These are phyloP conservation scores for Bergia sp. DNA, from an alignment of 92 coral and sea anemone species.

Conservation along the genomic window DNA sequence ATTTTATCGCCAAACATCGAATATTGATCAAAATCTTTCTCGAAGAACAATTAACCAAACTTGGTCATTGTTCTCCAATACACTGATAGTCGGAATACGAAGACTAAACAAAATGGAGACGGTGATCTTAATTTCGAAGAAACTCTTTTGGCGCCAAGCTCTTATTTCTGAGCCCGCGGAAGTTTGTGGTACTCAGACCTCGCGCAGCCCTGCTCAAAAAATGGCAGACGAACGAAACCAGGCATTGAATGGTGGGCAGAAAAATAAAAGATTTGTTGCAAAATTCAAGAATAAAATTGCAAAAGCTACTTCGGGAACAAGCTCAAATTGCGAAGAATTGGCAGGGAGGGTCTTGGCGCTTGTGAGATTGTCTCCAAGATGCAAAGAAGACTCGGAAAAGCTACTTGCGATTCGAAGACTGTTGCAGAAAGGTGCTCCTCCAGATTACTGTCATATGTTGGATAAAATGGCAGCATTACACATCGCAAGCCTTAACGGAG, in stretches of 20 bases:
- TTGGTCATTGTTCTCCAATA: neutral
- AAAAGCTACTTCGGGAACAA: constrained; percentile 48
- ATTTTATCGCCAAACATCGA: constrained; percentile 29
- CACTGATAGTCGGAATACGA: neutral
- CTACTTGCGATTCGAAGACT: constrained; percentile 42
- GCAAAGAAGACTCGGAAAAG: constrained; percentile 52
- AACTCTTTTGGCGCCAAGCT: constrained; percentile 43
- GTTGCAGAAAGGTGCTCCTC: constrained; percentile 54
- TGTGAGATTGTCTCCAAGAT: constrained; percentile 44
- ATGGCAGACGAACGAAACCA: constrained; percentile 47
- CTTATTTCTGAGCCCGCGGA: constrained; percentile 66
- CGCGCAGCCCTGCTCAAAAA: constrained; percentile 44
- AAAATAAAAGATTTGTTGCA: constrained; percentile 1
- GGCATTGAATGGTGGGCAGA: neutral
- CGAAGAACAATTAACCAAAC: neutral
- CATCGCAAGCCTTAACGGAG: constrained; percentile 46
- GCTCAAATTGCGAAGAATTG: constrained; percentile 63
- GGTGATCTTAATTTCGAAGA: neutral
- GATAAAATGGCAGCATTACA: constrained; percentile 48
- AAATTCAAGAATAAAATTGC: constrained; percentile 30
- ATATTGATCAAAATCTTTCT: neutral
- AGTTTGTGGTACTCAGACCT: constrained; percentile 26
- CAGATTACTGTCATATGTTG: constrained; percentile 10
- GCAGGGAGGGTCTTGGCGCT: constrained; percentile 56
- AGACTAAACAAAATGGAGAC: neutral